Conservation (phyloP, 2,888 invertebrate genomes). For the Nemapogon koenigi region DNA sequence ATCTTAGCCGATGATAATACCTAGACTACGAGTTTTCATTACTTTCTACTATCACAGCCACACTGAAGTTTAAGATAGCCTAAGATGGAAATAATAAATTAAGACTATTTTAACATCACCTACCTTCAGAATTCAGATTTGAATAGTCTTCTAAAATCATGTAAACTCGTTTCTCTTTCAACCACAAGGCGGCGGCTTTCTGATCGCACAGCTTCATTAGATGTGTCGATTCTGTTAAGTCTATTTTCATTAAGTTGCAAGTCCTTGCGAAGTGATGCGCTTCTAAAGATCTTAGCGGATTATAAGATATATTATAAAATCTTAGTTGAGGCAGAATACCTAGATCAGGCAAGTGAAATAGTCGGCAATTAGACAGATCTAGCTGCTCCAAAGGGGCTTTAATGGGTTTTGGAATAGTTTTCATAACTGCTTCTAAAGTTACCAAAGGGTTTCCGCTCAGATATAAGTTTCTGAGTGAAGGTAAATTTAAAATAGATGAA, state of each 20-base stretch:
- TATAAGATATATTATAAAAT: conserved; percentile 69
- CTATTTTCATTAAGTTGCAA: conserved; percentile 67
- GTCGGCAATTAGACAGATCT: conserved; percentile 66
- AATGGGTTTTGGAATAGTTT: conserved; percentile 57
- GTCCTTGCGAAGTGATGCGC: conserved; percentile 64
- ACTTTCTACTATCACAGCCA: too few relatives aligned
- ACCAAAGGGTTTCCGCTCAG: conserved; percentile 57
- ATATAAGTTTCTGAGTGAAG: conserved; percentile 68
- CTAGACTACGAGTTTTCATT: too few relatives aligned
- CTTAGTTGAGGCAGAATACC: conserved; percentile 64
- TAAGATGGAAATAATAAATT: too few relatives aligned
- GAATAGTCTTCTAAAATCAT: conserved; percentile 42
- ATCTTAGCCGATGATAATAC: too few relatives aligned
- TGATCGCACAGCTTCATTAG: conserved; percentile 33
- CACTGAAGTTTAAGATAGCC: too few relatives aligned
- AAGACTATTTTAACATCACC: conserved; percentile 16
- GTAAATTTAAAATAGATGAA: conserved; percentile 57
- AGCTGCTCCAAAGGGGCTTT: conserved; percentile 63
- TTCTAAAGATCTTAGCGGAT: conserved; percentile 50
- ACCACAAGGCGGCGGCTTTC: conserved; percentile 38
- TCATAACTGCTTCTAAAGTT: conserved; percentile 36
- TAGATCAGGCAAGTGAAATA: conserved; percentile 65
- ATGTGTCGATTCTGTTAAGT: conserved; percentile 44
- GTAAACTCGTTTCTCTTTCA: conserved; percentile 34
- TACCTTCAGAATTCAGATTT: conserved; percentile 41